Base-by-base conservation (phyloP, 2,113 vertebrate genomes). In the Microcebus griseorufus region DNA sequence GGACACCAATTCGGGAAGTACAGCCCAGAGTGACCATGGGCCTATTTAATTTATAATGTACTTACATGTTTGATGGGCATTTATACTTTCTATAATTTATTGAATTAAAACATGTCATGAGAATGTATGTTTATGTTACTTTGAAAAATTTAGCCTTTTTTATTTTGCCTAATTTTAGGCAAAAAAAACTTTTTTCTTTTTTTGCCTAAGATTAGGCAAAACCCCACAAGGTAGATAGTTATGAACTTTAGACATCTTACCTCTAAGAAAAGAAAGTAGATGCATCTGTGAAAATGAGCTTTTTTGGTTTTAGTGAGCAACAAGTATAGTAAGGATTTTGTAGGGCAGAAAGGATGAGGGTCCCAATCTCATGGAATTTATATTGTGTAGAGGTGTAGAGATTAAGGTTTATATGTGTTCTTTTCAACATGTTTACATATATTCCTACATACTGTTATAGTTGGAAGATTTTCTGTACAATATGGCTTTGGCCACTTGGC, bases 121-220 rank as follows among this genome's bases (percentile, higher is more conserved):
- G 73, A 64, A 16, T 25, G 27, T 93, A 75, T 90, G 1, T 93
- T 17, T 53, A 17, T 85, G 39, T 96, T 37, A 85, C 82, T 96
- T 93, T 84, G 23, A 97, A 85, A 88, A 95, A 67, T 84, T 97
- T 18, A 87, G 6, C 97, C 48, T 51, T 51, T 51, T 51, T 42
- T 53, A 17, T 82, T 90, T 65, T 97, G 58, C 6, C 60, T 88
- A 67, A 76, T 6, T 48, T 62, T 75, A 93, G 75, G 22, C 65
- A 93, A 65, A 45, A 45, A n/a, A n/a, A n/a, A n/a, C 48, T 51
- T 51, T 51, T 51, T 51, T 42, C 42, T 42, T 53, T 53, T 82
- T 90, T 65, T 97, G 58, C 6, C 60, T 88, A 67, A 76, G 9
- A 55, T 62, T 75, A 93, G 75, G 22, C 65, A 93, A 65, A 45